phyloP scores from a whole-genome alignment of 2,888 invertebrate genomes.

The Drosophila borborema region DNA sequence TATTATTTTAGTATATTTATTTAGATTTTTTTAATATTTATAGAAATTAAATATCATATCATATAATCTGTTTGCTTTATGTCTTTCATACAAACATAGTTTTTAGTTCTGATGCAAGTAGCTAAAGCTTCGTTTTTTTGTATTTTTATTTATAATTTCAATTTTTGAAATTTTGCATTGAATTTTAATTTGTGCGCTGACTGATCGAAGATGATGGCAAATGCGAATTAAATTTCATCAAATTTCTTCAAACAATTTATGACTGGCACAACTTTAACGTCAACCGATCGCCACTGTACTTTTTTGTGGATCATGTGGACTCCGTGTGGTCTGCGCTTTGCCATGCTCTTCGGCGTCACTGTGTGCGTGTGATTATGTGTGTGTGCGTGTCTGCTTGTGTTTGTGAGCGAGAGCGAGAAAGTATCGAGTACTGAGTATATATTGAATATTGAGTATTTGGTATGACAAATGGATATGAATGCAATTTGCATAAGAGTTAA shows the following conservation, averaged over 20 bases:
- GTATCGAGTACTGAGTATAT: slow-evolving; percentile 47
- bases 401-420: slow-evolving; percentile 40
- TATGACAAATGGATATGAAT: slow-evolving; percentile 73
- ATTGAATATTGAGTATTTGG: slow-evolving; percentile 46
- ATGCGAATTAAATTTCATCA: slow-evolving; percentile 18
- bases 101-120: slow-evolving; percentile 26
- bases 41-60: not conserved
- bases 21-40: not conserved
- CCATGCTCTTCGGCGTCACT: slow-evolving; percentile 53
- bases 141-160: slow-evolving; percentile 20
- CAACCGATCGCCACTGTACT: slow-evolving; percentile 53
- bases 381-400: slow-evolving; percentile 29
- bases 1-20: too few species aligned
- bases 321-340: slow-evolving; percentile 38
- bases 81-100: slow-evolving; percentile 4
- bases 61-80: not conserved
- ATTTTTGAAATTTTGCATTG: slow-evolving; percentile 25
- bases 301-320: slow-evolving; percentile 53
- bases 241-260: not conserved
- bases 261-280: slow-evolving; percentile 6
- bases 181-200: slow-evolving; percentile 19
- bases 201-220: slow-evolving; percentile 60
- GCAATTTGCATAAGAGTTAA: slow-evolving; percentile 59
- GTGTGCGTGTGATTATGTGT: slow-evolving; percentile 6
- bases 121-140: slow-evolving; percentile 4